Base-by-base conservation (phyloP, 2,888 invertebrate genomes). In the Philereme vetulata region DNA sequence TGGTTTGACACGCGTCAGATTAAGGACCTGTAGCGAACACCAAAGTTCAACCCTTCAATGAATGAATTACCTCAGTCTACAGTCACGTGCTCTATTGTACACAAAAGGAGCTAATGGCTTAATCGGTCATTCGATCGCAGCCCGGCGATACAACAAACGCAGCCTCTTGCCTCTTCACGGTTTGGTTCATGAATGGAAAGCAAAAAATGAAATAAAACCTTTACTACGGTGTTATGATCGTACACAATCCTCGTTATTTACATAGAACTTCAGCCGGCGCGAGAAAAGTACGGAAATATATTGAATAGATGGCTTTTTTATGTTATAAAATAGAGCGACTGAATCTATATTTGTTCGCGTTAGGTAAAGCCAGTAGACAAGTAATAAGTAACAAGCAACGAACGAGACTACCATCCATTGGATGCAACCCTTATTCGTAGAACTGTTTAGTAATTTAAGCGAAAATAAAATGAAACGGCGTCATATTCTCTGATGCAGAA, bases 81-180 rank as follows among this genome's bases (percentile, higher is more conserved):
- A 75, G 81, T 84, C 85, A 88, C 88, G 89, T 84, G 87, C 80
- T 77, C 85, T 85, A 87, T 87, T 86, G 85, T 87, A 81, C 80
- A 81, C 75, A 80, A 81, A 85, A 82, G 81, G 79, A 82, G 80
- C 77, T 85, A 85, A 88, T 86, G 78, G 82, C 67, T 83, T 86
- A 87, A 88, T 89, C 86, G 84, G 81, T 81, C 84, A 83, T 82
- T 85, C 84, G 82, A 88, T 87, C 83, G 81, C 75, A 68, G 70
- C 75, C 75, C 76, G 74, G 76, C 78, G 84, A 82, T 82, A 84
- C 79, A 76, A 74, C 76, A 75, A 52, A 52, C 51, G 50, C 62
- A 62, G 57, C 53, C 53, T 61, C 84, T 82, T 82, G 76, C 78
- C 81, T 84, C 83, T 82, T 83, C 84, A 82, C 78, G 80, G 70